Base-by-base conservation (phyloP, 2,888 invertebrate species). In the Andrena flavipes region DNA sequence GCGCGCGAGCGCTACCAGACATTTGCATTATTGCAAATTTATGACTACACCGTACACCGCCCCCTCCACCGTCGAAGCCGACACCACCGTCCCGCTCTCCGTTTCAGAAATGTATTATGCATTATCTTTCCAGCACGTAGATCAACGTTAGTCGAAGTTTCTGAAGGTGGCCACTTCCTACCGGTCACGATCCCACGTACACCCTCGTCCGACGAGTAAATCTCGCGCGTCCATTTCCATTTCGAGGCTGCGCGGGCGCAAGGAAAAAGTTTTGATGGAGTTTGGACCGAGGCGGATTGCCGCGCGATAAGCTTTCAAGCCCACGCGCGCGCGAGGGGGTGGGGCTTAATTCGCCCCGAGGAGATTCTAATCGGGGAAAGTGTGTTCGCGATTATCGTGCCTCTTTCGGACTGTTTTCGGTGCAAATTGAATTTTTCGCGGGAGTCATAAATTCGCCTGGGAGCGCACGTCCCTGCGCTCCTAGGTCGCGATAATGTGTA, bases 1-100 rank as follows among this genome's bases (percentile, higher is more conserved):
- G 35, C 59, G 30, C 63, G 56, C 51, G 82, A 75, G 79, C 80
- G 54, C 79, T 85, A 88, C 86, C 84, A 85, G 89, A 89, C 92
- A 92, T 92, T 92, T 92, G 92, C 92, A 92, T 92, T 92, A 92
- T 92, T 92, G 92, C 92, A 92, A 92, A 92, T 92, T 92, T 92
- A 92, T 92, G 92, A 91, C 92, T 90, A 90, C 87, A 90, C 90
- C 90, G 88, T 85, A 80, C 86, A 71, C 73, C 78, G 42, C 54
- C 82, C 67, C 72, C 78, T 42, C 33, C n/a, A 29, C 62, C 54
- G 26, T 42, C 67, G 67, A 80, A 74, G 35, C 78, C 80, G 72
- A 76, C 85, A 64, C 76, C 86, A 60, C 73, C 68, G 54, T n/a
- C 60, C 76, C 82, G 62, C 87, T 89, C 87, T 90, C 87, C 89